Evolutionary conservation across 2,888 invertebrate species (phyloP).

Genomic region (Scaptomyza tumidula): DNA sequence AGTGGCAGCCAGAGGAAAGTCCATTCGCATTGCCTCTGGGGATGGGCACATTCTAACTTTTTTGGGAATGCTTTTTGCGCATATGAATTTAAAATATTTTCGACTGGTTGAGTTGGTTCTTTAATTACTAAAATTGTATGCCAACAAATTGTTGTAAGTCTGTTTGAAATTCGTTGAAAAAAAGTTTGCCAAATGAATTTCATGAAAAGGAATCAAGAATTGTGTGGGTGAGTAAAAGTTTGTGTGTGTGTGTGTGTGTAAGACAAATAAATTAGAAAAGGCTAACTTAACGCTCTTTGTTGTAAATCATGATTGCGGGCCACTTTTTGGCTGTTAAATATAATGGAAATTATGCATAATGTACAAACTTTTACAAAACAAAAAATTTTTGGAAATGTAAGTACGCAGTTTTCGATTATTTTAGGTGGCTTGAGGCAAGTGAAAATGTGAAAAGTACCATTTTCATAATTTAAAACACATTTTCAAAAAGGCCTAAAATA

Average conservation of each 20-base stretch:
- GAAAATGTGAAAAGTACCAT: background rate
- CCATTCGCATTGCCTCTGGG: background rate
- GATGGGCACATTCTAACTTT: conserved; percentile 7
- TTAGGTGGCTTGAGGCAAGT: background rate
- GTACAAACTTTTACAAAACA: background rate
- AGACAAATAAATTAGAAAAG: background rate
- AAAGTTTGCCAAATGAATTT: conserved; percentile 34
- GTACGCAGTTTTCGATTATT: background rate
- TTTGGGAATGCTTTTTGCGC: conserved; percentile 27
- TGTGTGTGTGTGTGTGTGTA: background rate
- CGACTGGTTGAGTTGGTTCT: conserved; percentile 6
- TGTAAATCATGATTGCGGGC: conserved; percentile 19
- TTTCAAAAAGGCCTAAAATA: too few relatives aligned
- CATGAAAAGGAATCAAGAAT: conserved; percentile 5
- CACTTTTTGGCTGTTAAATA: conserved; percentile 5
- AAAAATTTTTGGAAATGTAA: background rate
- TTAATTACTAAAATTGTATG: conserved; percentile 34
- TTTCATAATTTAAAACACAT: background rate
- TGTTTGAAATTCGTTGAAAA: conserved; percentile 11
- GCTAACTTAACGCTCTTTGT: background rate
- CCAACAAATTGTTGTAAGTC: conserved; percentile 38
- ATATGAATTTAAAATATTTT: conserved; percentile 25
- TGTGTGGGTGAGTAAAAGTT: background rate
- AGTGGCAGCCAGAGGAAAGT: too few relatives aligned
- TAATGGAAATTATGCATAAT: conserved; percentile 6